phyloP scores from a whole-genome alignment of 1,140 invertebrate genomes.

The Drosophila subpulchrella region DNA sequence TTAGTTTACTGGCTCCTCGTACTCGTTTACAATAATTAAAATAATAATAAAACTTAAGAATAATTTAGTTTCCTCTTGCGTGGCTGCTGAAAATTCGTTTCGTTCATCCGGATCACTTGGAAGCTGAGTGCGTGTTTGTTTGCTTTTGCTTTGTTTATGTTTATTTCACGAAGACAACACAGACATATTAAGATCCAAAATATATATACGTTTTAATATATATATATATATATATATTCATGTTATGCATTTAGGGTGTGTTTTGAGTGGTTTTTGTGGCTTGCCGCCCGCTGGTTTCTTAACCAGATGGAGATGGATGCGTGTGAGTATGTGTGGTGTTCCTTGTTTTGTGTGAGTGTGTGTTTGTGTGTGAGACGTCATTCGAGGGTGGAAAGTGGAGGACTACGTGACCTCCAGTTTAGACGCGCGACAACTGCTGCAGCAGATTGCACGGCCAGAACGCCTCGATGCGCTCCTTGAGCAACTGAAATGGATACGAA shows the following conservation, averaged over 20 bases:
- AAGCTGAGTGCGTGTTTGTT: constrained; percentile 39
- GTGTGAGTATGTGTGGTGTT: constrained; percentile 36
- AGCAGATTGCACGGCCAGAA: constrained; percentile 93
- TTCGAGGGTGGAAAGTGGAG: constrained; percentile 31
- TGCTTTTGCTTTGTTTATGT: constrained; percentile 59
- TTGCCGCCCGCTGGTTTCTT: constrained; percentile 32
- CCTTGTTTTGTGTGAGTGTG: constrained; percentile 47
- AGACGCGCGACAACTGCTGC: constrained; percentile 93
- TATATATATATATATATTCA: constrained; percentile 55
- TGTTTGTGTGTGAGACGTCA: constrained; percentile 43
- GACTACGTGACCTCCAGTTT: constrained; percentile 69
- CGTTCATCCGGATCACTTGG: constrained; percentile 37
- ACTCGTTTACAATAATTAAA: constrained; percentile 50
- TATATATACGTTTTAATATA: constrained; percentile 68
- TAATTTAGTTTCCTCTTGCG: constrained; percentile 47
- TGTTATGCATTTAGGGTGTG: constrained; percentile 49
- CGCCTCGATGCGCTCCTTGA: constrained; percentile 93
- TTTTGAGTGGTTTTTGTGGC: constrained; percentile 51
- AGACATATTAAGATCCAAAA: constrained; percentile 81
- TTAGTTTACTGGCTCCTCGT: constrained; percentile 39
- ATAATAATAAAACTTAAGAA: constrained; percentile 70
- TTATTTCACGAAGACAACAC: constrained; percentile 81
- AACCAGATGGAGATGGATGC: constrained; percentile 34
- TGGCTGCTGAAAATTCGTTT: constrained; percentile 54
- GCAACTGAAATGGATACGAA: constrained; percentile 92